These are phyloP conservation scores for Lasioglossum villosulum DNA, from an alignment of 2,888 invertebrate genomes.

Conservation along the genomic window DNA sequence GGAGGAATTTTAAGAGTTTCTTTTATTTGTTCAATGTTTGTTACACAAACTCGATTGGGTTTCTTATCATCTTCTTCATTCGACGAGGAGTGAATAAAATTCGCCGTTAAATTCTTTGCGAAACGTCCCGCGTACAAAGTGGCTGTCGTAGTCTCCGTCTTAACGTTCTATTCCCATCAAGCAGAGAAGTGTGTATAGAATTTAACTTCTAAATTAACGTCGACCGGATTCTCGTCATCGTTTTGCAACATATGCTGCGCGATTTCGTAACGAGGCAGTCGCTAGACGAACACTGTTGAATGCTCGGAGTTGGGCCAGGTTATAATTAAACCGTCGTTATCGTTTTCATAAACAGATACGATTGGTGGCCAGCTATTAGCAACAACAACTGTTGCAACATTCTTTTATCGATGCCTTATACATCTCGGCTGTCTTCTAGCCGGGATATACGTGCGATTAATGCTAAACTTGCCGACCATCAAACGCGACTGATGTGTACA, in stretches of 20 bases:
- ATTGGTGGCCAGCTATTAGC: not conserved
- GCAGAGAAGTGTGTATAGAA: not conserved
- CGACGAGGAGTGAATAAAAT: not conserved
- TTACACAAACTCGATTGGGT: too few species aligned
- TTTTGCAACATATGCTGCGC: not conserved
- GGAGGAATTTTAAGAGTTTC: not conserved
- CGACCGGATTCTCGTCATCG: not conserved
- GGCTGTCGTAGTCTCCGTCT: not conserved
- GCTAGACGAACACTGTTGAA: not conserved
- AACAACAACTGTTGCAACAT: not conserved
- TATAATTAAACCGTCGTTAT: slow-evolving; percentile 4
- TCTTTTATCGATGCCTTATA: not conserved
- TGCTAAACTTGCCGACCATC: too few species aligned
- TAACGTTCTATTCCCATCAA: not conserved
- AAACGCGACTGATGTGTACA: too few species aligned
- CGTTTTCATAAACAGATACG: not conserved
- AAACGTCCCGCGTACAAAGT: too few species aligned
- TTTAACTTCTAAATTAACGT: not conserved
- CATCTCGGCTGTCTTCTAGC: not conserved
- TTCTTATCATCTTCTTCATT: not conserved
- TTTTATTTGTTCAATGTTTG: not conserved
- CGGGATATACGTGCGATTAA: not conserved
- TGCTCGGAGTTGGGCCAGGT: not conserved
- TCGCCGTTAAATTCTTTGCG: too few species aligned
- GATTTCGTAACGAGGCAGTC: not conserved